A percentile compares a stretch with the other conserved stretches of the same genome.
Conservation (phyloP, 2,113 vertebrate species). For the Varanus komodoensis region DNA sequence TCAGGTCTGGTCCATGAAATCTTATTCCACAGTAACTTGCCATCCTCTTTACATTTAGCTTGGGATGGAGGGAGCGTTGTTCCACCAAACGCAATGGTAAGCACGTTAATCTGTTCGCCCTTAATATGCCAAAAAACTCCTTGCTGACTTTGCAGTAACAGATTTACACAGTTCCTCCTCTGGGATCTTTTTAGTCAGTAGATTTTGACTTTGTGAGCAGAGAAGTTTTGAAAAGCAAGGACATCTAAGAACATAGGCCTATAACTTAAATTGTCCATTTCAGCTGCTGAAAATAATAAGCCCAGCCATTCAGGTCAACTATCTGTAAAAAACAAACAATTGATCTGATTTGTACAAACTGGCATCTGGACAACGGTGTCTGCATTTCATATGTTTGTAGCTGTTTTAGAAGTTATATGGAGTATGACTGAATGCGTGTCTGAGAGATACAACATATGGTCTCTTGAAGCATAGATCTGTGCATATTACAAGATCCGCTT, state of each 20-base stretch:
- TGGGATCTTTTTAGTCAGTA: constrained; percentile 6
- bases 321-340: constrained; percentile 18
- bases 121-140: neutral
- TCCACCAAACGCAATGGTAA: neutral
- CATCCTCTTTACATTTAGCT: neutral
- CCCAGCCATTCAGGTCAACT: constrained; percentile 20
- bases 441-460: constrained; percentile 30
- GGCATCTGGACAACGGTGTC: neutral
- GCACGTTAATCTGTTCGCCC: neutral
- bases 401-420: neutral
- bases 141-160: neutral
- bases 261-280: constrained; percentile 15
- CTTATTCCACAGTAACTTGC: neutral
- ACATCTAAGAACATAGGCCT: constrained; percentile 37
- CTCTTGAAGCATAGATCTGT: constrained; percentile 27
- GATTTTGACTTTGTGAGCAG: constrained; percentile 29
- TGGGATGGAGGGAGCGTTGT: neutral
- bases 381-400: constrained; percentile 35
- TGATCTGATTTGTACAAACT: constrained; percentile 35
- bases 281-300: constrained; percentile 35
- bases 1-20: neutral
- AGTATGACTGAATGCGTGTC: constrained; percentile 12
- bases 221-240: constrained; percentile 9
- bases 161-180: neutral
- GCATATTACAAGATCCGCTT: constrained; percentile 14